Base-by-base conservation (phyloP, 2,888 invertebrate species). In the Steinernema carpocapsae region DNA sequence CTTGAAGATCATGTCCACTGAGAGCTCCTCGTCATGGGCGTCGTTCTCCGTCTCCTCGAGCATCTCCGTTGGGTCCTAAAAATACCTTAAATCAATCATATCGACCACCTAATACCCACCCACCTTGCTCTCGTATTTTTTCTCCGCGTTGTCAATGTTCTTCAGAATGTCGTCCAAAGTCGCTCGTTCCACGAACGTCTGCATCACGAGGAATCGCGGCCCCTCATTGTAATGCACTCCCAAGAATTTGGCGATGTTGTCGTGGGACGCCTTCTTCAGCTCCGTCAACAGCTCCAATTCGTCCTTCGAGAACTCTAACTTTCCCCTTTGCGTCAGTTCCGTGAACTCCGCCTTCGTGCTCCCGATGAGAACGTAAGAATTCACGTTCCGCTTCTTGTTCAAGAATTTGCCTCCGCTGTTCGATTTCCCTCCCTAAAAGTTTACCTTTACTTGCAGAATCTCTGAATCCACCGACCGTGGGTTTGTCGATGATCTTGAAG, bases 1-100 rank as follows among this genome's bases (percentile, higher is more conserved):
- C 70, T 83, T 81, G 79, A 86, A 86, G 0, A 83, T 85, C n/a
- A 78, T 76, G 78, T 86, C 84, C 82, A 87, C 76, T 3, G 76
- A 75, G 72, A 86, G 87, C 14, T 85, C 86, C 7, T 59, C 43
- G 72, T 87, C 85, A 4, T 76, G 72, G 6, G 80, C 78, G 46
- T 26, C 64, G 29, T 64, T 29, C 43, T 29, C 64, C 32, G 24
- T 26, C 32, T 32, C 64, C 29, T 32, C 64, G 17, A 26, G 2
- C 56, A 56, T 26, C 24, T 56, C 56, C 56, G 26, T 14, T 22
- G 81, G 84, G 45, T 86, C 84, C 83, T 85, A 70, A 75, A 37
- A 3, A 37, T 10, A 10, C 10, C 10, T 37, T 37, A 3, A 37
- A 37, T 37, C 37, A 37, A 3, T 37, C n/a, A n/a, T n/a, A 6